Conservation (phyloP, 2,797 vertebrate genomes). For the Meda fulgida region DNA sequence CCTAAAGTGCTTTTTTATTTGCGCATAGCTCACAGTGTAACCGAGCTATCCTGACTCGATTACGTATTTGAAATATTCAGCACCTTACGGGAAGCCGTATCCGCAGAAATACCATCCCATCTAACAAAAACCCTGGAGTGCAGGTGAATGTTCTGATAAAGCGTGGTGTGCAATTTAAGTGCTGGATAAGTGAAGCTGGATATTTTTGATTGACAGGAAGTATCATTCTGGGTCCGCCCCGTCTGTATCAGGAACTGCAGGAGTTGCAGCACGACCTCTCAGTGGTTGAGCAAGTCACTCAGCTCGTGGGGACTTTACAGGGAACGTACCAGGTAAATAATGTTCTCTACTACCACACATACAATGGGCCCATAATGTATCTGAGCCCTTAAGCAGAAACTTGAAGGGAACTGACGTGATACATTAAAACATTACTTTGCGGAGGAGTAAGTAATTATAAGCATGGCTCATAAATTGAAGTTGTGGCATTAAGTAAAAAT, state of each 20-base stretch:
- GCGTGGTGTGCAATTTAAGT: conserved; percentile 6
- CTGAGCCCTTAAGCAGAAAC: neutral
- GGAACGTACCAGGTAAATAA: conserved; percentile 90
- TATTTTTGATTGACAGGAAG: conserved; percentile 74
- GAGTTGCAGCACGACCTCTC: conserved; percentile 93
- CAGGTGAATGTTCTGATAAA: conserved; percentile 13
- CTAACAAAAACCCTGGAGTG: neutral
- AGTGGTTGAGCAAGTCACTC: conserved; percentile 92
- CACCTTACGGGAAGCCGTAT: conserved; percentile 21
- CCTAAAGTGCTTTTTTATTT: conserved; percentile 19
- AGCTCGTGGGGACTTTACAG: conserved; percentile 90
- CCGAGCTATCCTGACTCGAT: conserved; percentile 9
- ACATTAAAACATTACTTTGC: neutral
- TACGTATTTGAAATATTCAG: conserved; percentile 29
- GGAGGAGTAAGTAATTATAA: neutral
- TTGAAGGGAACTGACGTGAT: neutral
- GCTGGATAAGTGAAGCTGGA: conserved; percentile 13
- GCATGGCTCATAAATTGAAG: neutral
- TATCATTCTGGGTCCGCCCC: conserved; percentile 88
- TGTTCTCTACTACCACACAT: neutral
- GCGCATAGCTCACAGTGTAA: conserved; percentile 7
- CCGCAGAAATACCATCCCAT: conserved; percentile 23
- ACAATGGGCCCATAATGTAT: neutral
- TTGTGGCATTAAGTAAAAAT: too few relatives aligned
- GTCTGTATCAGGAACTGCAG: conserved; percentile 97